Evolutionary conservation across 92 coral and sea anemone species (phyloP), one percentile per base, ranked within the genome.

Genomic region (Pocillopora grandis): DNA sequence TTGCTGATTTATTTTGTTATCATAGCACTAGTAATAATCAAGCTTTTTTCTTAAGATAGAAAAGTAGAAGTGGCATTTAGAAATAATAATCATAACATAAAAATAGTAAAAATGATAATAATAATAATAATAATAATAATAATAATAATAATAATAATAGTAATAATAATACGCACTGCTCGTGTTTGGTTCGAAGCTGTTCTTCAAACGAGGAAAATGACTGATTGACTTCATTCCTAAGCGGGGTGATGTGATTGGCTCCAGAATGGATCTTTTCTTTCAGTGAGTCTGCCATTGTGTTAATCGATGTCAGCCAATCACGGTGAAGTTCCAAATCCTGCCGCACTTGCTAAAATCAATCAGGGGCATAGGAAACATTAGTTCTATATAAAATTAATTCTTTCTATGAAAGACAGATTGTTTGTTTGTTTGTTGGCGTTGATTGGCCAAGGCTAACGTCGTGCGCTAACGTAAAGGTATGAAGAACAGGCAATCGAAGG

Each of bases 281-380:
- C 33, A 94, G 90, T 49, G 92, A 79, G 79, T 89, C 88, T 6
- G 93, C 93, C 62, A 72, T 75, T 68, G 90, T 81, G 77, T 88
- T 91, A 58, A 92, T 87, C 14, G 95, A 88, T 2, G 95, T 58
- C 82, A 94, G 74, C 85, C 91, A 81, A 60, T 94, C 95, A 56
- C 91, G 95, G 70, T 94, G 98, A 58, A 92, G 95, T 11, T 89
- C 93, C 42, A 94, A 74, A 57, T 94, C 98, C 76, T 92, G 88
- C 42, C 81, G 90, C 77, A 94, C 52, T 80, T 90, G 89, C 98
- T 94, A 58, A 14, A 72, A 72, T 19, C 2, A 23, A 58, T 23
- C 31, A 78, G 55, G 31, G 31, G 49, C 42, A 37, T 55, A 79
- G 55, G 20, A n/a, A 52, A 56, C 55, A 68, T 56, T 16, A 36